phyloP scores from a whole-genome alignment of 2,888 invertebrate species.

The Atethmia centrago region DNA sequence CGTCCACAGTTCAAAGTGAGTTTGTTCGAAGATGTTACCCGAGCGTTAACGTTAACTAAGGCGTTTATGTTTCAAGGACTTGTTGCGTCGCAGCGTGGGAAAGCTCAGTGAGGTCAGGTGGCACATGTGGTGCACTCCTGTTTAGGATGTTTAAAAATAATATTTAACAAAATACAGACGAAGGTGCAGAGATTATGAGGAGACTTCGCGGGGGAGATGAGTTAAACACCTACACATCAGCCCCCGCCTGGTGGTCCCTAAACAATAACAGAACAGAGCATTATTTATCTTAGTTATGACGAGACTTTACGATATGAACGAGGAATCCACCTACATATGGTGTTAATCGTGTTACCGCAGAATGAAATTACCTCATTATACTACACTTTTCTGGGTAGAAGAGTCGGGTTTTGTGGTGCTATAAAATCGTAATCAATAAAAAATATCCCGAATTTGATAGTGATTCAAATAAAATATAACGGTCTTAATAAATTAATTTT shows the following conservation, averaged over 20 bases:
- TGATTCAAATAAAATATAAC: slow-evolving; percentile 9
- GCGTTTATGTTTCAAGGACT: slow-evolving; percentile 82
- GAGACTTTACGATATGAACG: slow-evolving; percentile 75
- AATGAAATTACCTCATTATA: slow-evolving; percentile 68
- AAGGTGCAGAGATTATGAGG: slow-evolving; percentile 77
- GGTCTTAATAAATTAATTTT: slow-evolving; percentile 23
- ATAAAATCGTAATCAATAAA: slow-evolving; percentile 19
- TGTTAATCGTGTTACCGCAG: slow-evolving; percentile 75
- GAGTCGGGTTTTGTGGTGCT: slow-evolving; percentile 63
- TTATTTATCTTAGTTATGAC: slow-evolving; percentile 83
- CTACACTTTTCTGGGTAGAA: slow-evolving; percentile 65
- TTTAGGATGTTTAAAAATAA: slow-evolving; percentile 88
- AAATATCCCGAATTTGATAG: slow-evolving; percentile 1
- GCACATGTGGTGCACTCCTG: slow-evolving; percentile 88
- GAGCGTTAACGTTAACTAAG: slow-evolving; percentile 77
- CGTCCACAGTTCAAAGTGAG: slow-evolving; percentile 70
- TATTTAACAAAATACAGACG: slow-evolving; percentile 85
- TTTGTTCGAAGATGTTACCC: slow-evolving; percentile 72
- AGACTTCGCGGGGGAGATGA: slow-evolving; percentile 85
- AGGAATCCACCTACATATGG: slow-evolving; percentile 68
- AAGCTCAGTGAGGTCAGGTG: slow-evolving; percentile 89
- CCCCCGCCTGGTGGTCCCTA: slow-evolving; percentile 83
- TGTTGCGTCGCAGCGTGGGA: slow-evolving; percentile 84
- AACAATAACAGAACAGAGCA: slow-evolving; percentile 84
- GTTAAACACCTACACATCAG: slow-evolving; percentile 67